phyloP scores from a whole-genome alignment of 23 tunicate species.

The Trididemnum miniatum region DNA sequence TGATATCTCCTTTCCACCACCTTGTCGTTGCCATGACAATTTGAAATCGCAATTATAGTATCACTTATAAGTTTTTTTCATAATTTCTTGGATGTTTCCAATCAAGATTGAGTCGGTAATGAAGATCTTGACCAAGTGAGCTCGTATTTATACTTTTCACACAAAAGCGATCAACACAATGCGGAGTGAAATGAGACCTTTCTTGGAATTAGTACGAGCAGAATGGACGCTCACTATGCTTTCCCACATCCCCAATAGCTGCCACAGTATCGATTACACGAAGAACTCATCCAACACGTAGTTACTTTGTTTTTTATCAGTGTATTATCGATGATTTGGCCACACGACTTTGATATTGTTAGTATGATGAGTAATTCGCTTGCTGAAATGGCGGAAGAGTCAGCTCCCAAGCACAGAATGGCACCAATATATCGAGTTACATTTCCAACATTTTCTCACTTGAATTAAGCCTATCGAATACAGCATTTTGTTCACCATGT shows the following conservation, averaged over 20 bases:
- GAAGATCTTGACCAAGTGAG: not conserved
- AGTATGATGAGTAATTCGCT: not conserved
- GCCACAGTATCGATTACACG: slow-evolving; percentile 1
- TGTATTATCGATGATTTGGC: not conserved
- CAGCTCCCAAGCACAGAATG: not conserved
- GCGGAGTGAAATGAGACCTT: slow-evolving; percentile 1
- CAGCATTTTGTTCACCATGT: too few relatives aligned
- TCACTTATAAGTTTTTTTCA: too few relatives aligned
- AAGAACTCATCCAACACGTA: not conserved
- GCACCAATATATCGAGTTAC: not conserved
- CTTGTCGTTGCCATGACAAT: too few relatives aligned
- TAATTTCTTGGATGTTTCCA: too few relatives aligned
- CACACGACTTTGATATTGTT: not conserved
- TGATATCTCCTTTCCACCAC: too few relatives aligned
- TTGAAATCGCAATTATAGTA: too few relatives aligned
- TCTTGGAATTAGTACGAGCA: not conserved
- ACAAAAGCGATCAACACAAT: not conserved
- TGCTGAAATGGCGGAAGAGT: not conserved
- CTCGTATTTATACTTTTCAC: not conserved
- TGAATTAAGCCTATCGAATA: too few relatives aligned
- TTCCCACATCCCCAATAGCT: slow-evolving; percentile 17
- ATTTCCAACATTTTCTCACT: too few relatives aligned
- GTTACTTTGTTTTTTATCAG: not conserved
- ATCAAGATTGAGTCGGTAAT: not conserved
- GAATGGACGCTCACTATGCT: slow-evolving; percentile 10